These are phyloP conservation scores for Danionella dracula DNA, from an alignment of 2,797 vertebrate species.

Conservation along the genomic window DNA sequence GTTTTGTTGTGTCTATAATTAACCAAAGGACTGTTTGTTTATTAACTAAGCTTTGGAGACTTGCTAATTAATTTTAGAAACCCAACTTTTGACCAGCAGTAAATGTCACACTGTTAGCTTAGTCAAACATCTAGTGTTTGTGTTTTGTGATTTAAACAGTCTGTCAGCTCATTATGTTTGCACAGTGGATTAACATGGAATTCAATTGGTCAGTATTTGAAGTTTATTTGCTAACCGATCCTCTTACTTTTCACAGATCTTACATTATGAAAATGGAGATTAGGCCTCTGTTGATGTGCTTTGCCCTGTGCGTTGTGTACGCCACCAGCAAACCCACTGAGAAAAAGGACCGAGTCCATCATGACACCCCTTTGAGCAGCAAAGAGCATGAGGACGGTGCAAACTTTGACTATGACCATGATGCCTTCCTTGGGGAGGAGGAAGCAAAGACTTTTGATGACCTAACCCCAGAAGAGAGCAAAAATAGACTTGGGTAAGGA, in stretches of 20 bases:
- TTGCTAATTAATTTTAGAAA: too few relatives aligned
- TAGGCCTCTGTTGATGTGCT: conserved; percentile 66
- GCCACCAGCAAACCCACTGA: conserved; percentile 78
- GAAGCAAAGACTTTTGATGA: conserved; percentile 85
- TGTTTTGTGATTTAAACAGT: background rate
- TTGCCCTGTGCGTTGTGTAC: conserved; percentile 67
- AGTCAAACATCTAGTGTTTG: background rate
- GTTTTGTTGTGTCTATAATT: too few relatives aligned
- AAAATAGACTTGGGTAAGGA: conserved; percentile 80
- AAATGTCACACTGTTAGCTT: background rate
- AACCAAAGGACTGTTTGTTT: too few relatives aligned
- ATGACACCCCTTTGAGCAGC: conserved; percentile 73
- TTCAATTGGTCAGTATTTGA: background rate
- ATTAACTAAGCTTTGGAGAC: too few relatives aligned
- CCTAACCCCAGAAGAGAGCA: conserved; percentile 85
- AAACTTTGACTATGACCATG: conserved; percentile 86
- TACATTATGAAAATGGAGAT: conserved; percentile 63
- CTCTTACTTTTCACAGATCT: conserved; percentile 59
- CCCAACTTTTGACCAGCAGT: background rate
- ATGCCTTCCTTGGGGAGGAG: conserved; percentile 85
- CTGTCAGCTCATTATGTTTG: background rate
- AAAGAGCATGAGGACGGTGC: conserved; percentile 74
- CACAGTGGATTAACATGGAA: background rate
- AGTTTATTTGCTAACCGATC: conserved; percentile 26
- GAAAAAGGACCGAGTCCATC: conserved; percentile 78